phyloP scores from a whole-genome alignment of 2,113 vertebrate species.

The Gopherus evgoodei region DNA sequence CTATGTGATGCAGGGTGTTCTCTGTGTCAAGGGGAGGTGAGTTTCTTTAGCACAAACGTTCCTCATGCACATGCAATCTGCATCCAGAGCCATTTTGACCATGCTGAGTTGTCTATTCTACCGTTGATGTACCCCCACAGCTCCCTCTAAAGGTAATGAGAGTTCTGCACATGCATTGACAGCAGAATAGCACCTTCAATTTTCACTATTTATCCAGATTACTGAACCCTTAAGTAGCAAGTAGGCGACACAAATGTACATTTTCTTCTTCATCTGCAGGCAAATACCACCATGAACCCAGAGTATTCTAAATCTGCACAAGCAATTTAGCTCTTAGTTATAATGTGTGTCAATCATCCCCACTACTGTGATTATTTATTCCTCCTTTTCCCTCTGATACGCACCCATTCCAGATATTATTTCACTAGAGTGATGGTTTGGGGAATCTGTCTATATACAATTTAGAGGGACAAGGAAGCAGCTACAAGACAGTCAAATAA shows the following conservation, averaged over 20 bases:
- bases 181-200: background rate
- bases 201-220: conserved; percentile 9
- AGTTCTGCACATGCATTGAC: background rate
- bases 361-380: background rate
- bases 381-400: background rate
- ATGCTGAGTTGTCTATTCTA: background rate
- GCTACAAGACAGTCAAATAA: background rate
- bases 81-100: background rate
- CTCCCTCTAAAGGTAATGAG: background rate
- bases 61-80: background rate
- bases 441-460: background rate
- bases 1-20: background rate
- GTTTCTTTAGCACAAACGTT: background rate
- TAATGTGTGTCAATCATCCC: background rate
- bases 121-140: background rate
- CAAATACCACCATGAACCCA: background rate
- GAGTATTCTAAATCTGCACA: background rate
- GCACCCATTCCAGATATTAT: background rate
- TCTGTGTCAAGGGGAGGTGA: background rate
- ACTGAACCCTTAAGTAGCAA: background rate
- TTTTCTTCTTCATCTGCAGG: background rate
- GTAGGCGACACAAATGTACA: background rate
- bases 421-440: background rate
- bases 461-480: background rate
- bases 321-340: background rate